These are phyloP conservation scores for Melanostoma mellinum DNA, from an alignment of 2,888 invertebrate genomes.

Conservation along the genomic window DNA sequence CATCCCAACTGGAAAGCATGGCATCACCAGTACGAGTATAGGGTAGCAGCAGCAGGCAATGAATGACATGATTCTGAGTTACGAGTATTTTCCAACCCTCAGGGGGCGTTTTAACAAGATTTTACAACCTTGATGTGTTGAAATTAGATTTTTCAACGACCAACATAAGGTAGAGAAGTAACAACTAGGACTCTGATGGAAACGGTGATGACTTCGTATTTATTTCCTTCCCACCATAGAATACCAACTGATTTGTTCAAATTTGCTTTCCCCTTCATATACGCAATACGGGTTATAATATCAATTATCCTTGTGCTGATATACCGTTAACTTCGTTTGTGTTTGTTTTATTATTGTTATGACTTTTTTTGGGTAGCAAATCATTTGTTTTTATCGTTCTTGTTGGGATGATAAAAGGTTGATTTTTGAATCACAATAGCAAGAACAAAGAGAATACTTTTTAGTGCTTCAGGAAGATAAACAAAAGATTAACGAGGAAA, in stretches of 20 bases:
- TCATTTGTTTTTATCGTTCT: conserved; percentile 12
- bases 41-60: background rate
- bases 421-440: background rate
- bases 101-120: background rate
- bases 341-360: background rate
- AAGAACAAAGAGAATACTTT: background rate
- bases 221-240: background rate
- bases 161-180: background rate
- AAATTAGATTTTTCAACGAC: conserved; percentile 19
- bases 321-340: background rate
- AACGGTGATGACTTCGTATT: conserved; percentile 1
- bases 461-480: conserved; percentile 3
- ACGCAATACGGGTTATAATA: background rate
- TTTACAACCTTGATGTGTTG: conserved; percentile 20
- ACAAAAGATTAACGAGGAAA: conserved; percentile 9
- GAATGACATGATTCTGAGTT: conserved; percentile 12
- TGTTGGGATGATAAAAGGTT: background rate
- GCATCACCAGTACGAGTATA: too few species aligned
- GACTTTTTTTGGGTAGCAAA: background rate
- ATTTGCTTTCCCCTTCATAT: too few species aligned
- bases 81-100: background rate
- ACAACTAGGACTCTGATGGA: background rate
- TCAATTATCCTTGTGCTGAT: background rate
- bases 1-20: too few species aligned
- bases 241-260: background rate